These are phyloP conservation scores for Chironomus striatipennis DNA, from an alignment of 1,140 invertebrate genomes.

Conservation along the genomic window DNA sequence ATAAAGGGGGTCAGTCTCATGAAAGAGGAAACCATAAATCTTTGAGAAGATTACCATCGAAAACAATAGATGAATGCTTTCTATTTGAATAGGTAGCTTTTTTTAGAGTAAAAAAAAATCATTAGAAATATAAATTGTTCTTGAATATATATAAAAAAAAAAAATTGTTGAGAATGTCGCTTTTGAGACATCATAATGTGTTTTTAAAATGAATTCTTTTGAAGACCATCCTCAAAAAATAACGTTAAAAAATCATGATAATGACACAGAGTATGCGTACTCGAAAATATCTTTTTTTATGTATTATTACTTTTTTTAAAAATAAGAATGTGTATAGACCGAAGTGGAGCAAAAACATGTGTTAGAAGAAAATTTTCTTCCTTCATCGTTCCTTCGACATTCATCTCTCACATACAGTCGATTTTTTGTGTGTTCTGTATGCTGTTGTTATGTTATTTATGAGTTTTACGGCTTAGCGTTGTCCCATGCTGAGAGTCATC, in stretches of 20 bases:
- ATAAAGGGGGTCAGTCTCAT: slow-evolving; percentile 12
- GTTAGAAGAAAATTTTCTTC: background rate
- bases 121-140: background rate
- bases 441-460: slow-evolving; percentile 17
- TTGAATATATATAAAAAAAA: background rate
- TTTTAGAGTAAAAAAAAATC: too few relatives aligned
- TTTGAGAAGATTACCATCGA: slow-evolving; percentile 7
- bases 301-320: background rate
- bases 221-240: background rate
- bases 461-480: slow-evolving; percentile 1
- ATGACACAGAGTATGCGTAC: slow-evolving; percentile 6
- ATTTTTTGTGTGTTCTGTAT: background rate
- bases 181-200: background rate
- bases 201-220: slow-evolving; percentile 1
- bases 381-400: background rate
- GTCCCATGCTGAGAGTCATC: slow-evolving; percentile 6
- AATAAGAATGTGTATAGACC: background rate
- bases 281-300: background rate
- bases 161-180: background rate
- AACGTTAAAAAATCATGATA: slow-evolving; percentile 14
- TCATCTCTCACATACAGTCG: slow-evolving; percentile 15
- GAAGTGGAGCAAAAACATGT: slow-evolving; percentile 18
- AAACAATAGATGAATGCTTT: slow-evolving; percentile 19
- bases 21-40: background rate
- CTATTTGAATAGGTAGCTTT: background rate